Evolutionary conservation across 2,888 invertebrate genomes (phyloP), one percentile per base, ranked within the genome.

Genomic region (Alitta virens): DNA sequence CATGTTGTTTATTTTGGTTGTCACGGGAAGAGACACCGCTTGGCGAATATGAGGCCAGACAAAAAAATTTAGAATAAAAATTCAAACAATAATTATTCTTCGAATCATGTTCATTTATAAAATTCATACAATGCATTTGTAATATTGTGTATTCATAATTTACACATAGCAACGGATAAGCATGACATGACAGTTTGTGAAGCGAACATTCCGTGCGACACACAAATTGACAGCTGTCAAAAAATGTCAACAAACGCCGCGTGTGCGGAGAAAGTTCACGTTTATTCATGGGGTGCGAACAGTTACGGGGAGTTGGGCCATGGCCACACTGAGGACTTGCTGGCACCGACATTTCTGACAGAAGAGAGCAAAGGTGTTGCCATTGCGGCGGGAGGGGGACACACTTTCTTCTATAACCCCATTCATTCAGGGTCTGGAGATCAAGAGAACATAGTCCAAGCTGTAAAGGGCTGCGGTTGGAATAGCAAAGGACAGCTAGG

Each of bases 1-100:
- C 78, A 80, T 78, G 56, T 76, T 78, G 59, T 49, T 64, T 64
- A 49, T 26, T 60, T 42, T 52, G 21, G 52, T 52, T 46, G n/a
- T 21, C 21, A 46, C 46, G 46, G 46, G 46, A 16, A 40, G 40
- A 33, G 33, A 33, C 33, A 33, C 33, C 33, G 5, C 33, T 5
- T 33, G 7, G 12, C 33, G 33, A 33, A 33, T 33, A 7, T 33
- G 33, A 5, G 12, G 7, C 33, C 5, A 5, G 12, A 33, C 7
- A 33, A 33, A 33, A 33, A 33, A 33, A 33, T 33, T n/a, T n/a
- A 33, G 12, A 33, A 33, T 33, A 33, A n/a, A n/a, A 33, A 33
- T 33, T 33, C n/a, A n/a, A n/a, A n/a, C n/a, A n/a, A n/a, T n/a
- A n/a, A n/a, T n/a, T n/a, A n/a, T n/a, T n/a, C n/a, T n/a, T n/a